Percentiles rank a stretch among this genome's conserved stretches.
phyloP scores from a whole-genome alignment of 2,113 vertebrate species.

The Archilochus colubris region DNA sequence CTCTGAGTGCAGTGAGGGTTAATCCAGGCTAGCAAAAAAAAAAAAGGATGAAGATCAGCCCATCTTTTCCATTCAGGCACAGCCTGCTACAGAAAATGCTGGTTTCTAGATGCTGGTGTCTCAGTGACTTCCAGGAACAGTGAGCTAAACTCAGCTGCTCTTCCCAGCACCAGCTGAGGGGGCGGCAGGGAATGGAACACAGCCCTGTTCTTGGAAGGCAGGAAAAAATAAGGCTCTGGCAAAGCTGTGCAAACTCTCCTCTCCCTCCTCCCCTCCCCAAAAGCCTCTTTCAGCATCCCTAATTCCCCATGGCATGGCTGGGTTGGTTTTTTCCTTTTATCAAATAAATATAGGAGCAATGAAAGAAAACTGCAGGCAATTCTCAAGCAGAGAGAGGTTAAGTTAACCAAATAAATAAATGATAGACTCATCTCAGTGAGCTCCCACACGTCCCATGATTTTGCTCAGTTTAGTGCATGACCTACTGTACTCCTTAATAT shows the following conservation, averaged over 20 bases:
- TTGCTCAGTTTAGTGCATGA: neutral
- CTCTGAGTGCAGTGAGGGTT: neutral
- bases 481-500: conserved; percentile 27
- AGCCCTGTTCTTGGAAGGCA: conserved; percentile 73
- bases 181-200: conserved; percentile 66
- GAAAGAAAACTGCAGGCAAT: neutral
- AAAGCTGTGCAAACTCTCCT: conserved; percentile 26
- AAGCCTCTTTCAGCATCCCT: conserved; percentile 35
- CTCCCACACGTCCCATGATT: neutral
- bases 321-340: neutral
- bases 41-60: conserved; percentile 23
- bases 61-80: conserved; percentile 62
- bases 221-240: conserved; percentile 66
- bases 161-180: conserved; percentile 74
- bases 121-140: conserved; percentile 72
- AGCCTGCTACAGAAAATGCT: conserved; percentile 28
- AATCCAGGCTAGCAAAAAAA: neutral
- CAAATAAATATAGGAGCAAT: conserved; percentile 3
- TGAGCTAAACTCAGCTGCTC: conserved; percentile 70
- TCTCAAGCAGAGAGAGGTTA: neutral
- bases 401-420: conserved; percentile 24
- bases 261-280: neutral
- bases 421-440: neutral
- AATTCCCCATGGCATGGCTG: neutral
- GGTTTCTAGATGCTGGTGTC: conserved; percentile 45